These are phyloP conservation scores for Rhagoletis pomonella DNA, from an alignment of 1,140 invertebrate genomes.

Conservation along the genomic window DNA sequence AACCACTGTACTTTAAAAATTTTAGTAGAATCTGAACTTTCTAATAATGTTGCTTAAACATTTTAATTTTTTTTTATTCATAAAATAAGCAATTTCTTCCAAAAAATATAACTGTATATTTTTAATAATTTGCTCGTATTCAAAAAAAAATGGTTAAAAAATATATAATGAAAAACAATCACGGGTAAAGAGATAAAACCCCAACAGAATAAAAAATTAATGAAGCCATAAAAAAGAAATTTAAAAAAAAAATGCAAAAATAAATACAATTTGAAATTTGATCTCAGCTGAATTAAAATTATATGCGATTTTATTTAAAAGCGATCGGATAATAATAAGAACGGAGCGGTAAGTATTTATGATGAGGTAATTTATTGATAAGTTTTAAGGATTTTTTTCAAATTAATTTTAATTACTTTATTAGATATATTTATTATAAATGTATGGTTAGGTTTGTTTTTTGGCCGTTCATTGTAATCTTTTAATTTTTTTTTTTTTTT, in stretches of 20 bases:
- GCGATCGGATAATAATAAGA: too few species aligned
- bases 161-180: not conserved
- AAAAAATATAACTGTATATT: not conserved
- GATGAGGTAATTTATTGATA: too few species aligned
- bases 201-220: not conserved
- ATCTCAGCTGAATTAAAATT: constrained; percentile 19
- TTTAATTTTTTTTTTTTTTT: too few species aligned
- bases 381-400: too few species aligned
- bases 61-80: constrained; percentile 12
- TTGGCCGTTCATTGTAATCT: too few species aligned
- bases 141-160: not conserved
- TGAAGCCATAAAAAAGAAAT: constrained; percentile 15
- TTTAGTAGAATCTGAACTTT: not conserved
- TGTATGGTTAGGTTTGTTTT: too few species aligned
- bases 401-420: too few species aligned
- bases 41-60: not conserved
- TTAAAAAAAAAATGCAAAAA: constrained; percentile 21
- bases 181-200: not conserved
- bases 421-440: too few species aligned
- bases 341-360: too few species aligned
- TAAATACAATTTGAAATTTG: constrained; percentile 14
- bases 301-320: constrained; percentile 3
- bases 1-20: not conserved
- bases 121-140: not conserved
- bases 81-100: not conserved